Percentiles rank a stretch among this genome's conserved stretches.
phyloP scores from a whole-genome alignment of 2,113 vertebrate genomes.

The Vulpes ferrilata region DNA sequence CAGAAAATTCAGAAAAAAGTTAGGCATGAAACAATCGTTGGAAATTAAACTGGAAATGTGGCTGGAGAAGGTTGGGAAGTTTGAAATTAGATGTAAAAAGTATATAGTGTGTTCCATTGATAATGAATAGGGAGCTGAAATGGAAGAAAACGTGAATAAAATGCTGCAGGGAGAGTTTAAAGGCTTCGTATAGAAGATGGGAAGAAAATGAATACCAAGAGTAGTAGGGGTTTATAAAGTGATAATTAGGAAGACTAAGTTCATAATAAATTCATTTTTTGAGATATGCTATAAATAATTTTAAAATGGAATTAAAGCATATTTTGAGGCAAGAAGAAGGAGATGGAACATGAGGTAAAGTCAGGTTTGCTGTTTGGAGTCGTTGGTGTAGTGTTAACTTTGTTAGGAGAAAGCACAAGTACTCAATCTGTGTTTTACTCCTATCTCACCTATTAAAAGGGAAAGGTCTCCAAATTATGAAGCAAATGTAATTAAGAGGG shows the following conservation, averaged over 20 bases:
- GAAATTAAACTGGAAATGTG: background rate
- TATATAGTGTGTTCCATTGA: background rate
- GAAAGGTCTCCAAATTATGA: background rate
- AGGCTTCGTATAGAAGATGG: background rate
- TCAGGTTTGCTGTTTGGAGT: background rate
- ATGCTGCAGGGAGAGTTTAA: background rate
- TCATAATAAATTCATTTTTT: background rate
- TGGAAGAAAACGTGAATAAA: background rate
- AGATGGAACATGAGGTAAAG: background rate
- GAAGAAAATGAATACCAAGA: background rate
- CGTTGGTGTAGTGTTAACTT: background rate
- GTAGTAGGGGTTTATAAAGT: background rate
- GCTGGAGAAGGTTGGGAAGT: background rate
- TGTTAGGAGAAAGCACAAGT: background rate
- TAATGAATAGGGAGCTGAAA: background rate
- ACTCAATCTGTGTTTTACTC: background rate
- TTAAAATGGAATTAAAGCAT: background rate
- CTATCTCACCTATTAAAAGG: slow-evolving; percentile 4
- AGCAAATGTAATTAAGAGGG: background rate
- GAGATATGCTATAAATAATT: slow-evolving; percentile 8
- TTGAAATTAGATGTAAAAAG: background rate
- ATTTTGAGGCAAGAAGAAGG: slow-evolving; percentile 11
- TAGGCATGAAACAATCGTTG: background rate
- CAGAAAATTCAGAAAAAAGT: background rate
- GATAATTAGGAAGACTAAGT: background rate